Base-by-base conservation (phyloP, 1,140 invertebrate genomes). In the Drosophila miranda region DNA sequence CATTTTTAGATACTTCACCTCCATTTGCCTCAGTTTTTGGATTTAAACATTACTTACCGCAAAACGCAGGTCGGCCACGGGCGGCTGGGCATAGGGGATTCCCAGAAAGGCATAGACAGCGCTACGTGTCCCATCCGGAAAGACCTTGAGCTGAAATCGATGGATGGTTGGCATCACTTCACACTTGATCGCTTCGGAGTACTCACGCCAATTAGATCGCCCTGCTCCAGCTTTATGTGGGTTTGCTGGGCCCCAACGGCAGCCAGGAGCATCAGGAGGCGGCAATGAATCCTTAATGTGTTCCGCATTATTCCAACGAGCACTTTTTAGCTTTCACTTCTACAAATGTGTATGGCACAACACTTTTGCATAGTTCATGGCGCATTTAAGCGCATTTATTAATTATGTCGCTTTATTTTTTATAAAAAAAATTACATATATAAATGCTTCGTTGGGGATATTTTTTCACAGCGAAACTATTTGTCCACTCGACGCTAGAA, bases 81-180 rank as follows among this genome's bases (percentile, higher is more conserved):
- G 94, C 9, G 95, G 91, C 41, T 93, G 92, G 0, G 94, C 95
- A 88, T 95, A 95, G 0, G 94, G 94, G 62, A 95, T 92, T 3
- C 95, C 95, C 46, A 95, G 87, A 82, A 94, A 95, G 2, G 93
- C 93, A 68, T 93, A 93, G 3, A 95, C 93, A 5, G 90, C 77
- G 16, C 76, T 84, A 50, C 89, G 76, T n/a, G 90, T 87, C 7
- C 89, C 86, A 80, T 92, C 92, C 21, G 92, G 91, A 78, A 91
- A 92, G 28, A 92, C 80, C 63, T 91, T 92, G 0, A 92, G 79
- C 92, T 92, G 72, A 3, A 68, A 72, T 6, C 2, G 14, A 45
- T 45, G n/a, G 6, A 30, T 13, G 5, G 3, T 1, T 28, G 28
- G 0, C 23, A 34, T 7, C 34, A 16, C 1, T 3, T 42, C n/a